These are phyloP conservation scores for Perdix hodgsoniae DNA, from an alignment of 2,797 vertebrate genomes.

Conservation along the genomic window DNA sequence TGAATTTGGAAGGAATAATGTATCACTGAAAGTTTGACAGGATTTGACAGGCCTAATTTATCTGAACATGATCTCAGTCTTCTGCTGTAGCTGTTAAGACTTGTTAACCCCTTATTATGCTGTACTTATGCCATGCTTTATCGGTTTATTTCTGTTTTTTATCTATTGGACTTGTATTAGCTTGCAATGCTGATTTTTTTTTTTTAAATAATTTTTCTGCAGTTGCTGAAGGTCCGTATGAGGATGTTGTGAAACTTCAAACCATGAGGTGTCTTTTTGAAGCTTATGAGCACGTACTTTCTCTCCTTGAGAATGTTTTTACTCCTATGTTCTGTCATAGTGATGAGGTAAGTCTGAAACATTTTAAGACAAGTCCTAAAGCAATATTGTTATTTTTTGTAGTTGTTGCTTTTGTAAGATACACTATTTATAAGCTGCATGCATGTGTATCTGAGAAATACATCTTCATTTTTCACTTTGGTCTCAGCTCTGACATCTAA, in stretches of 20 bases:
- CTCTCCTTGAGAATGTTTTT: constrained; percentile 93
- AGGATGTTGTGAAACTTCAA: constrained; percentile 92
- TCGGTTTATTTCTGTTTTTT: neutral
- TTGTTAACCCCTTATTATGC: neutral
- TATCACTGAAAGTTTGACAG: neutral
- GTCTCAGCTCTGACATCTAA: neutral
- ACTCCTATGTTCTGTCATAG: constrained; percentile 98
- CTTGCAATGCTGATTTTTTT: neutral
- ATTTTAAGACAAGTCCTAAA: neutral
- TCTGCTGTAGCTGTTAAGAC: neutral
- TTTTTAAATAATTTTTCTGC: neutral
- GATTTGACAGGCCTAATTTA: neutral
- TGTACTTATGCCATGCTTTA: neutral
- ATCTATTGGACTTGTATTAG: neutral
- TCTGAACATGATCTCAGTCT: neutral
- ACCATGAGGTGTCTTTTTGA: constrained; percentile 94
- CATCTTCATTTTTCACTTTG: neutral
- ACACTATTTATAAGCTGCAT: rapidly evolving
- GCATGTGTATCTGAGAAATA: neutral
- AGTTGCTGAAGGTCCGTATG: constrained; percentile 90
- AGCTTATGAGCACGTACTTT: constrained; percentile 96
- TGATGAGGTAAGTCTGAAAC: constrained; percentile 86
- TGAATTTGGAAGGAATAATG: neutral
- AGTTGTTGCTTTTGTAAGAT: neutral
- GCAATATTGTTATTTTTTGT: too few relatives aligned